Evolutionary conservation across 2,797 vertebrate species (phyloP).

Genomic region (Oreonectes daqikongensis): DNA sequence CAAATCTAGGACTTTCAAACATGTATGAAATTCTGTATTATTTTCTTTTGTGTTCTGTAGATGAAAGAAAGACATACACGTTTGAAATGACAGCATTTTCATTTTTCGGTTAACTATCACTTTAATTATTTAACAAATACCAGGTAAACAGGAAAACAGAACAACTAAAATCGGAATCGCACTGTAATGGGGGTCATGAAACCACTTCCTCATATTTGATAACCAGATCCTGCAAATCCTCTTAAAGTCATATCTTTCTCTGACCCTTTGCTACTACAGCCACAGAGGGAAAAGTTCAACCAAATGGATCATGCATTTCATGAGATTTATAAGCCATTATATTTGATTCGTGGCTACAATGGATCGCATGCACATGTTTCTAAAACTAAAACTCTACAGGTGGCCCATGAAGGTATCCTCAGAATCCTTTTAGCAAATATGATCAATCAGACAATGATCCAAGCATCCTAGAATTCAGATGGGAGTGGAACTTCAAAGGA

Average conservation of each 20-base stretch:
- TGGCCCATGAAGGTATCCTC: conserved; percentile 33
- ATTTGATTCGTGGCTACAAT: conserved; percentile 18
- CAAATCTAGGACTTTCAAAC: too few species aligned
- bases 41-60: too few species aligned
- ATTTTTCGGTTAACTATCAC: too few species aligned
- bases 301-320: conserved; percentile 45
- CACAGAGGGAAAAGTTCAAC: conserved; percentile 45
- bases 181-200: conserved; percentile 11
- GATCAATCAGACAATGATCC: conserved; percentile 46
- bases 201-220: conserved; percentile 5
- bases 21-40: too few species aligned
- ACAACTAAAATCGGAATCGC: neutral
- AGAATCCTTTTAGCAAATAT: conserved; percentile 25
- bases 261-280: conserved; percentile 35
- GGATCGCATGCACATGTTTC: conserved; percentile 19
- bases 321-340: neutral
- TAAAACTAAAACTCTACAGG: conserved; percentile 20
- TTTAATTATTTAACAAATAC: too few species aligned
- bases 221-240: conserved; percentile 2
- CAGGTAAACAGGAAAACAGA: conserved; percentile 4
- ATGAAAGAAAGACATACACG: too few species aligned
- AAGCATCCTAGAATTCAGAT: conserved; percentile 26
- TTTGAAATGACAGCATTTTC: too few species aligned
- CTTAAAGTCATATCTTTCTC: conserved; percentile 27
- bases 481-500: conserved; percentile 42